Evolutionary conservation across 2,113 vertebrate genomes (phyloP), one percentile per base, ranked within the genome.

Genomic region (Dicaeum eximium): DNA sequence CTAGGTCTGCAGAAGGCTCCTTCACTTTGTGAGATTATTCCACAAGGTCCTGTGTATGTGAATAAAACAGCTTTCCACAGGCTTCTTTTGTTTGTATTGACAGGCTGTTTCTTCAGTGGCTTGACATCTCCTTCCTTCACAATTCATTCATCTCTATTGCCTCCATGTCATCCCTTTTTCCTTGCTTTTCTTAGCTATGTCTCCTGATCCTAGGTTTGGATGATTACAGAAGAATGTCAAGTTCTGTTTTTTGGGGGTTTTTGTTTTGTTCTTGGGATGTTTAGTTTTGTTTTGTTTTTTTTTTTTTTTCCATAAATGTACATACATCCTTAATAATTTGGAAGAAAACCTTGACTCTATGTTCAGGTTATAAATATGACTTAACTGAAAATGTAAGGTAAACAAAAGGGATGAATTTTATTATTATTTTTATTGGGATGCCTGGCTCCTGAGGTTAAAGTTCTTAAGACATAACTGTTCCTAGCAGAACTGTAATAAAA

Each of bases 401-500:
- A 92, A 89, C 28, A 71, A 81, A 71, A 86, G 60, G 7, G n/a
- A 74, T 4, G 0, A 67, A 71, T 85, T 48, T 78, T 40, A 75
- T 84, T 79, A 33, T 86, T 81, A 15, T 80, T 92, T 88, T 94
- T 58, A 74, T 86, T 69, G 35, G 20, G 53, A 84, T 71, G n/a
- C 40, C 80, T 85, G 57, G 27, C 21, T 91, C 57, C 38, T 69
- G 61, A 89, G 70, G 38, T 85, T 85, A 65, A 53, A 65, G 1
- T 82, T 83, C 47, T 65, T 85, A 48, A 60, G 40, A 23, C 40
- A 85, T 35, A 72, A 75, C 27, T 53, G 12, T 74, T 86, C 37
- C 80, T 87, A 72, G 57, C 45, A 92, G 61, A 71, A 82, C 48
- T 53, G 25, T 91, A 95, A 92, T 95, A 87, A 95, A 92, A 86